Percentiles rank a stretch among this genome's conserved stretches.
phyloP scores from a whole-genome alignment of 1,140 invertebrate genomes.

The Drosophila eugracilis region DNA sequence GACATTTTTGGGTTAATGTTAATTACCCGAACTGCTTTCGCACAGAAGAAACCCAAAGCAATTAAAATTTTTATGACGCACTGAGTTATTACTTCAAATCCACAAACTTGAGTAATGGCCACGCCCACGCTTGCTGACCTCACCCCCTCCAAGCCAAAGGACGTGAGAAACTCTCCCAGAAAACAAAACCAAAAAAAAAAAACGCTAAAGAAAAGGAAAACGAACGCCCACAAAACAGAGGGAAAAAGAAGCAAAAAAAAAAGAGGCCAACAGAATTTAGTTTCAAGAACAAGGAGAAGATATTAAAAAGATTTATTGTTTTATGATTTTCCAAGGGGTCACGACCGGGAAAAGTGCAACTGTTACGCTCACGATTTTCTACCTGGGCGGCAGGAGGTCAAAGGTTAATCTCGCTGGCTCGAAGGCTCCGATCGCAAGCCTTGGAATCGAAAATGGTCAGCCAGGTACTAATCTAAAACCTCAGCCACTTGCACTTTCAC shows the following conservation, averaged over 20 bases:
- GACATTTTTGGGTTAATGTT: slow-evolving; percentile 81
- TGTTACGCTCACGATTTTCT: slow-evolving; percentile 19
- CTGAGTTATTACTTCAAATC: slow-evolving; percentile 83
- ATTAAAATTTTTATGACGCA: slow-evolving; percentile 83
- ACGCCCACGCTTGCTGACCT: slow-evolving; percentile 31
- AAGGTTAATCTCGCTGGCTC: slow-evolving; percentile 40
- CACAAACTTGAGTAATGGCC: slow-evolving; percentile 81
- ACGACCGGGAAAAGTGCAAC: slow-evolving; percentile 50
- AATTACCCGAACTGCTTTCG: slow-evolving; percentile 83
- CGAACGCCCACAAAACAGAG: slow-evolving; percentile 58
- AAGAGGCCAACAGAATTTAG: slow-evolving; percentile 15
- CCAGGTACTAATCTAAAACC: slow-evolving; percentile 2
- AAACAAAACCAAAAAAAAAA: no score
- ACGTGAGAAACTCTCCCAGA: slow-evolving; percentile 70
- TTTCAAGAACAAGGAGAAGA: slow-evolving; percentile 47
- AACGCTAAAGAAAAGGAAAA: slow-evolving; percentile 62
- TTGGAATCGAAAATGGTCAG: no score
- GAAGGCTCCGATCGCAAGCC: slow-evolving; percentile 12
- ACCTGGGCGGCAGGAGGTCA: slow-evolving; percentile 68
- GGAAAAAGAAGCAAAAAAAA: slow-evolving; percentile 42
- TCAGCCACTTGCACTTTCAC: slow-evolving; percentile 47
- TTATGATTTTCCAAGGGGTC: slow-evolving; percentile 70
- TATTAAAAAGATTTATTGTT: slow-evolving; percentile 83
- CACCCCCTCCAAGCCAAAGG: slow-evolving; percentile 37
- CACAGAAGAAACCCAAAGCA: slow-evolving; percentile 73